Evolutionary conservation across 1,140 invertebrate species (phyloP).

Genomic region (Hylaeus anthracinus): DNA sequence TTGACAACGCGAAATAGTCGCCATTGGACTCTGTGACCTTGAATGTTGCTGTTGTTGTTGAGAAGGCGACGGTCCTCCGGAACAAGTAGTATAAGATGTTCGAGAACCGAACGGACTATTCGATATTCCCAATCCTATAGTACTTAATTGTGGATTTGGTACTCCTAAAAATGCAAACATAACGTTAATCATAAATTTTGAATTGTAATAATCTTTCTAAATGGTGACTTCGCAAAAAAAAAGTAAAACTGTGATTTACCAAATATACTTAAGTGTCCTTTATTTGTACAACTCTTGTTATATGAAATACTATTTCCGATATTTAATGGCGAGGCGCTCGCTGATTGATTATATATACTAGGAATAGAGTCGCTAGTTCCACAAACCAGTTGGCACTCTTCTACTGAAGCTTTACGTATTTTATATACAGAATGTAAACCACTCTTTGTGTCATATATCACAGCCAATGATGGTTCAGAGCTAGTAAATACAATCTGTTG

Average conservation of each 20-base stretch:
- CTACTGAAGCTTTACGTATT: conserved; percentile 87
- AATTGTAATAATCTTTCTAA: background rate
- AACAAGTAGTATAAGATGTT: conserved; percentile 72
- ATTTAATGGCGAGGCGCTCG: conserved; percentile 69
- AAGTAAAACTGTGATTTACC: conserved; percentile 55
- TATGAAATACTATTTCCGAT: conserved; percentile 63
- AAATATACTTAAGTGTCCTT: conserved; percentile 72
- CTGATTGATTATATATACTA: conserved; percentile 80
- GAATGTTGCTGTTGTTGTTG: conserved; percentile 79
- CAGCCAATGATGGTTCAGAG: conserved; percentile 84
- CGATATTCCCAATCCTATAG: conserved; percentile 61
- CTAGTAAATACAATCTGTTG: conserved; percentile 84
- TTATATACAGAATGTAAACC: conserved; percentile 91
- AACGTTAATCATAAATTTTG: conserved; percentile 11
- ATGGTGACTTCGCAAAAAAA: background rate
- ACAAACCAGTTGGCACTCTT: conserved; percentile 85
- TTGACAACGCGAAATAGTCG: conserved; percentile 80
- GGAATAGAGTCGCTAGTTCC: conserved; percentile 79
- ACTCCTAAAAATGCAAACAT: conserved; percentile 60
- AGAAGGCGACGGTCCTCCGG: conserved; percentile 67
- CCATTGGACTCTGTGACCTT: conserved; percentile 84
- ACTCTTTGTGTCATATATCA: conserved; percentile 89
- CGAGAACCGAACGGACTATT: conserved; percentile 74
- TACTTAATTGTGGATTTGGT: conserved; percentile 68
- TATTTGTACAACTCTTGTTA: conserved; percentile 68